Evolutionary conservation across 2,113 vertebrate species (phyloP).

Genomic region (Saccopteryx leptura): DNA sequence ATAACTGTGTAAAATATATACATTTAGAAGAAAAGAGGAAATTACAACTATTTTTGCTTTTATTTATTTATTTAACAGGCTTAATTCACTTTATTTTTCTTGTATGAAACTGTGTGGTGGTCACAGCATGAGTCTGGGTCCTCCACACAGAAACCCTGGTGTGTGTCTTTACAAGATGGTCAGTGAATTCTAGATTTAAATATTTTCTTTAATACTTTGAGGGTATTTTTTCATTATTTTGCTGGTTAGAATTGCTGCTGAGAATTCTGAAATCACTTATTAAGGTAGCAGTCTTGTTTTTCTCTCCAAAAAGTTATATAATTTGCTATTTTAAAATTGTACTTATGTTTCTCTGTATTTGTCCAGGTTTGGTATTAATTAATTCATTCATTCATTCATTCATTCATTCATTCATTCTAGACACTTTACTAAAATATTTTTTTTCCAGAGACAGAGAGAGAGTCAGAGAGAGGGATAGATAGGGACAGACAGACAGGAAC

Average conservation of each 20-base stretch:
- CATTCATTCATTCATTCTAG: background rate
- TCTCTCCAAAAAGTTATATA: background rate
- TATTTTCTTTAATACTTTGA: background rate
- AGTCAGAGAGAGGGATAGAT: too few relatives aligned
- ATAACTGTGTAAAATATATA: background rate
- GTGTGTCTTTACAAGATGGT: too few relatives aligned
- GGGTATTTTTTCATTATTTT: background rate
- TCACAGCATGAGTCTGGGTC: too few relatives aligned
- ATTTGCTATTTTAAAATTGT: background rate
- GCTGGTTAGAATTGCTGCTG: background rate
- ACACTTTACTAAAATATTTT: background rate
- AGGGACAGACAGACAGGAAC: too few relatives aligned
- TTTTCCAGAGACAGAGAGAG: too few relatives aligned
- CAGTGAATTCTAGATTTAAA: background rate
- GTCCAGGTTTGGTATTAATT: background rate
- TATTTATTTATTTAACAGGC: too few relatives aligned
- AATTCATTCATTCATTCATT: background rate
- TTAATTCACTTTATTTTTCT: too few relatives aligned
- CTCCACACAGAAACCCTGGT: too few relatives aligned
- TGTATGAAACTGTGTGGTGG: too few relatives aligned
- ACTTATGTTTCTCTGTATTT: background rate
- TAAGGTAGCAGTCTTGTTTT: background rate
- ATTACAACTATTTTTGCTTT: too few relatives aligned
- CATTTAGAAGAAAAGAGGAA: background rate
- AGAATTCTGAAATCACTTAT: background rate